Conservation (phyloP, 2,113 vertebrate genomes). For the Indri indri region DNA sequence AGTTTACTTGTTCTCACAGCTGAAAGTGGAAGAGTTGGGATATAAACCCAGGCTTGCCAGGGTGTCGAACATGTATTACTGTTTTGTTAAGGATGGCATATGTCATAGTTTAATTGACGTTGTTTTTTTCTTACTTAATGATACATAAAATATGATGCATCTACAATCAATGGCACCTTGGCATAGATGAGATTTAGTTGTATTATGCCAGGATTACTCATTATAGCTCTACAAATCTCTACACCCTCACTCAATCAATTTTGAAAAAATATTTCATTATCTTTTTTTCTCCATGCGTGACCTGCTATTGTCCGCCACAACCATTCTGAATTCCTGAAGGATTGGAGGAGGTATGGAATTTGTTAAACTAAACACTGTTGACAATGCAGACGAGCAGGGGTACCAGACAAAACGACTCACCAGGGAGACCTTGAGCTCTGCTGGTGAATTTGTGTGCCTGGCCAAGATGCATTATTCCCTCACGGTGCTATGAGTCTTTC, state of each 20-base stretch:
- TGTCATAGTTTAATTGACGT: neutral
- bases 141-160: neutral
- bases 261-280: neutral
- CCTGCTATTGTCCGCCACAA: neutral
- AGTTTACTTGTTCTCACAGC: neutral
- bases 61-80: neutral
- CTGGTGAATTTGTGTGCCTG: neutral
- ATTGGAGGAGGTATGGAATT: neutral
- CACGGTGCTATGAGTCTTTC: neutral
- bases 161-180: neutral
- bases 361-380: neutral
- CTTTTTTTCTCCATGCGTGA: neutral
- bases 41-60: neutral
- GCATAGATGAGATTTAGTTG: neutral
- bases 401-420: neutral
- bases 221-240: neutral
- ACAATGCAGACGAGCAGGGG: neutral
- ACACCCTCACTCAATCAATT: neutral
- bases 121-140: constrained; percentile 18
- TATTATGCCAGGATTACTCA: neutral
- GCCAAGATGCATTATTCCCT: too few species aligned
- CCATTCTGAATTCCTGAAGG: neutral
- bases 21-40: neutral
- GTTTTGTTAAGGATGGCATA: neutral
- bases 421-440: neutral